A percentile compares a stretch with the other conserved stretches of the same genome.
Conservation (phyloP, 1,140 invertebrate species). For the Neodiprion virginianus region DNA sequence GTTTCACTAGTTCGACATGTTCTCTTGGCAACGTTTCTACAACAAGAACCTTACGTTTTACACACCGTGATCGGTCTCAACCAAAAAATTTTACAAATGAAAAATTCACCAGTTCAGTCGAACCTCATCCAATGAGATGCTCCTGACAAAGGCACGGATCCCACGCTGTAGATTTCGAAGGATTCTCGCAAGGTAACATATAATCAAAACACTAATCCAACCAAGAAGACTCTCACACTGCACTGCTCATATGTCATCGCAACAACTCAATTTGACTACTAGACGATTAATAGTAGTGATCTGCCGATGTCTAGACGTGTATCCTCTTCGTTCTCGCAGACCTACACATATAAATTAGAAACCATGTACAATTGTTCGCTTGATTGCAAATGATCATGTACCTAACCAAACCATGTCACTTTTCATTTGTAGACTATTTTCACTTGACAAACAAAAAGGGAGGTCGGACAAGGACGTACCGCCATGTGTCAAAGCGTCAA, state of each 20-base stretch:
- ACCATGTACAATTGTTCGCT: neutral
- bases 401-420: neutral
- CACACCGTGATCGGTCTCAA: constrained; percentile 22
- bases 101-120: constrained; percentile 41
- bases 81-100: constrained; percentile 23
- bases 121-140: constrained; percentile 47
- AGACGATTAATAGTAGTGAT: neutral
- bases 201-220: neutral
- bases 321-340: neutral
- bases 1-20: constrained; percentile 27
- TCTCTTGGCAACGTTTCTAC: constrained; percentile 31
- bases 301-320: neutral
- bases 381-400: neutral
- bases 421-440: constrained; percentile 37
- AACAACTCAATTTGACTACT: neutral
- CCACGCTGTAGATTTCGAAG: constrained; percentile 27
- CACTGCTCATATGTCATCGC: constrained; percentile 6
- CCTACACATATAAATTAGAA: neutral
- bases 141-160: constrained; percentile 36
- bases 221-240: neutral
- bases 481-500: constrained; percentile 37
- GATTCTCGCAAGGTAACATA: constrained; percentile 37
- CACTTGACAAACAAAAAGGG: constrained; percentile 31
- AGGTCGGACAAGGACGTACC: constrained; percentile 29
- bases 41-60: constrained; percentile 22